These are phyloP conservation scores for Pristis pectinata DNA, from an alignment of 2,797 vertebrate species.

Conservation along the genomic window DNA sequence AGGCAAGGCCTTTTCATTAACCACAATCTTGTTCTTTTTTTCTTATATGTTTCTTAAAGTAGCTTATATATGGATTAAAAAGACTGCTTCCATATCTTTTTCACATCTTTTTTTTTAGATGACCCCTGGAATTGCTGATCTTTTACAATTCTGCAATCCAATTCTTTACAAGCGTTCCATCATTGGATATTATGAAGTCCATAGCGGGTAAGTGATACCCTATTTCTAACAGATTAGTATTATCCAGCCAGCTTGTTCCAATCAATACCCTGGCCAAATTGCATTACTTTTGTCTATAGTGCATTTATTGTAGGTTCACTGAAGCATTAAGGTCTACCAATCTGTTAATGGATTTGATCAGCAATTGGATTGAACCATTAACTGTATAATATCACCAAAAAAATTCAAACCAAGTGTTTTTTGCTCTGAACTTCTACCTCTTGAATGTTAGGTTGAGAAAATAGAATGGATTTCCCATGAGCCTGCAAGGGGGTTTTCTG, in stretches of 20 bases:
- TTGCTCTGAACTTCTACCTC: background rate
- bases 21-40: background rate
- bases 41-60: background rate
- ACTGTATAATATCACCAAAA: conserved; percentile 19
- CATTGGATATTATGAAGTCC: conserved; percentile 4
- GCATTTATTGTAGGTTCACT: conserved; percentile 27
- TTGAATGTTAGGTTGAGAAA: background rate
- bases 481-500: background rate
- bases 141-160: conserved; percentile 24
- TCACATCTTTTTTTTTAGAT: background rate
- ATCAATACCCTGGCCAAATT: conserved; percentile 32
- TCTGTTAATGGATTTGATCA: conserved; percentile 33
- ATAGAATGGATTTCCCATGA: background rate
- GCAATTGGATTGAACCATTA: background rate
- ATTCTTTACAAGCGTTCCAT: background rate
- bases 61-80: background rate
- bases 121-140: background rate
- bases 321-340: conserved; percentile 28
- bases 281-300: conserved; percentile 18
- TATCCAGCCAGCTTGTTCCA: conserved; percentile 31
- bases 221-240: conserved; percentile 32
- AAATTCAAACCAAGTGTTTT: background rate
- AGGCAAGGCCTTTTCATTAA: background rate
- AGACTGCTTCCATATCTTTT: background rate
- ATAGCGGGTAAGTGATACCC: conserved; percentile 22